Percentiles rank a stretch among this genome's conserved stretches.
Evolutionary conservation across 1,140 invertebrate genomes (phyloP).

Genomic region (Pteromalus puparum): DNA sequence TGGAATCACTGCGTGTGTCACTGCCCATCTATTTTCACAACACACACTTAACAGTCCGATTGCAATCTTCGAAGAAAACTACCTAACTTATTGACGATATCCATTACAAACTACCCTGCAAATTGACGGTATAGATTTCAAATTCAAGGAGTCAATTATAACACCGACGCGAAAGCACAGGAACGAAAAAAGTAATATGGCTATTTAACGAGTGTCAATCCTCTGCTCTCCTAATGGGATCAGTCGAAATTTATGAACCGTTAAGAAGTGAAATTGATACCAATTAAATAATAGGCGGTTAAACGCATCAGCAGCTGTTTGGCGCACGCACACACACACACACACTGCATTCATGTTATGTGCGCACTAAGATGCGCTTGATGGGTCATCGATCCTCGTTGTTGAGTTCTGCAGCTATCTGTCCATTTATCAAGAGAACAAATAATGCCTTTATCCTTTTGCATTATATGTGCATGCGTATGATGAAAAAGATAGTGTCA

Average conservation of each 20-base stretch:
- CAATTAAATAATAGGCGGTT: constrained; percentile 42
- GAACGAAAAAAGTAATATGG: constrained; percentile 11
- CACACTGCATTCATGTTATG: too few species aligned
- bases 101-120: not conserved
- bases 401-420: not conserved
- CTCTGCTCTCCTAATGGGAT: not conserved
- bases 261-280: constrained; percentile 41
- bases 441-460: too few species aligned
- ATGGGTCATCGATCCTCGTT: constrained; percentile 14
- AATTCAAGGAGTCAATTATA: constrained; percentile 24
- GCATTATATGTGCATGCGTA: too few species aligned
- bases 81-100: not conserved
- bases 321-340: not conserved
- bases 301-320: not conserved
- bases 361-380: not conserved
- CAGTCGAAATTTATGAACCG: constrained; percentile 11
- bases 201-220: constrained; percentile 25
- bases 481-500: too few species aligned
- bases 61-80: not conserved
- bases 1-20: not conserved
- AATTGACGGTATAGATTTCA: constrained; percentile 5
- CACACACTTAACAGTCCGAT: not conserved
- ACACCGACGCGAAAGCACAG: not conserved
- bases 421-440: not conserved
- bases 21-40: not conserved